Percentiles rank a stretch among this genome's conserved stretches.
phyloP scores from a whole-genome alignment of 2,113 vertebrate genomes.

The Labeo catla region DNA sequence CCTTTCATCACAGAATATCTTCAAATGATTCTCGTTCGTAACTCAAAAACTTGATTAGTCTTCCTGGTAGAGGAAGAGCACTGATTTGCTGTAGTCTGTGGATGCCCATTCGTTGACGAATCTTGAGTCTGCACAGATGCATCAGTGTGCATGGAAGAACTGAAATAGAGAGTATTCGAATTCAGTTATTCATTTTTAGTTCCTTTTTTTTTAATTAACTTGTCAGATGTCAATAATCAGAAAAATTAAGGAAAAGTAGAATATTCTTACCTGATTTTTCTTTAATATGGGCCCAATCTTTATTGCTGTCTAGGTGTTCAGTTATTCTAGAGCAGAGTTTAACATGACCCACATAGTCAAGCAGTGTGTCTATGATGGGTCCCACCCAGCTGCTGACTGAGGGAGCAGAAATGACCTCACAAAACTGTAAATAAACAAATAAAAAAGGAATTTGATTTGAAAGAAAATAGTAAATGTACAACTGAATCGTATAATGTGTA shows the following conservation, averaged over 20 bases:
- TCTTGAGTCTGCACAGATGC: constrained; percentile 87
- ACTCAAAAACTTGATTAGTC: constrained; percentile 85
- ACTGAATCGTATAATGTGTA: not conserved
- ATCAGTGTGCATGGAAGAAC: constrained; percentile 84
- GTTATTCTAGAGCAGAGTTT: constrained; percentile 87
- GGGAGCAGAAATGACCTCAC: constrained; percentile 88
- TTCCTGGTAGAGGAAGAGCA: constrained; percentile 81
- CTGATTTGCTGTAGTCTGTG: constrained; percentile 74
- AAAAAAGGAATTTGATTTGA: not conserved
- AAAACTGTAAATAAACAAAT: constrained; percentile 81
- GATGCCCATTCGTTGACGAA: constrained; percentile 78
- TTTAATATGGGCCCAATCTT: constrained; percentile 87
- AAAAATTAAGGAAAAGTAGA: not conserved
- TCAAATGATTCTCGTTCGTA: constrained; percentile 64
- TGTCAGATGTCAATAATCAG: not conserved
- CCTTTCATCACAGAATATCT: constrained; percentile 11
- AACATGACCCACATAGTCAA: constrained; percentile 94
- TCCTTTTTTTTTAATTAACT: not conserved
- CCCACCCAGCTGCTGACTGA: constrained; percentile 86
- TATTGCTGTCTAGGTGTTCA: constrained; percentile 90
- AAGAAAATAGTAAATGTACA: not conserved
- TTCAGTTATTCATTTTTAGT: not conserved
- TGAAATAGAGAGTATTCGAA: constrained; percentile 60
- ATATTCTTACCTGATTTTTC: constrained; percentile 84
- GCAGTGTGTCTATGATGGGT: constrained; percentile 88